These are phyloP conservation scores for Gasterosteus aculeatus DNA, from an alignment of 2,113 vertebrate species.

Conservation along the genomic window DNA sequence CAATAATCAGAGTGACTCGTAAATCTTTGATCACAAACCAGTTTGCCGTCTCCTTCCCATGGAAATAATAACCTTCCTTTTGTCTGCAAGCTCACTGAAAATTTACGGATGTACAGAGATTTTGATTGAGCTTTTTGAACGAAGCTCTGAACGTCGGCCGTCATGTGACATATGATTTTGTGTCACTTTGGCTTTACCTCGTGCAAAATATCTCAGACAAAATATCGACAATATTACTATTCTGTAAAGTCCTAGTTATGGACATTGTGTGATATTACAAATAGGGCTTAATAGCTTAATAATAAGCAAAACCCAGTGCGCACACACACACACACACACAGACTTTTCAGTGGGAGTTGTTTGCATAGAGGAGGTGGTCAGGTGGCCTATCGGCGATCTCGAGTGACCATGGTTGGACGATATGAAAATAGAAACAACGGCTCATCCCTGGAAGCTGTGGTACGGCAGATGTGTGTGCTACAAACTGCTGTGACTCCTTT, in stretches of 20 bases:
- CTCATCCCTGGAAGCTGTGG: not conserved
- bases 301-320: not conserved
- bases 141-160: not conserved
- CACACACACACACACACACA: not conserved
- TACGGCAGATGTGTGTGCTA: conserved; percentile 25
- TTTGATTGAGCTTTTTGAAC: not conserved
- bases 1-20: not conserved
- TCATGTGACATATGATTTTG: not conserved
- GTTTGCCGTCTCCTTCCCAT: not conserved
- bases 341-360: not conserved
- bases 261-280: not conserved
- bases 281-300: not conserved
- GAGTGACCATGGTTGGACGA: not conserved
- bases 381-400: not conserved
- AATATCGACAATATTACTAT: no score
- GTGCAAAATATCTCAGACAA: no score
- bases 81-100: not conserved
- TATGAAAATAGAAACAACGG: not conserved
- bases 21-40: conserved; percentile 1
- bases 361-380: not conserved
- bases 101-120: not conserved
- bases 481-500: conserved; percentile 1
- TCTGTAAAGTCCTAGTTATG: no score
- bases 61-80: not conserved
- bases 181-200: not conserved